These are phyloP conservation scores for Phaonia tiefii DNA, from an alignment of 2,888 invertebrate species.

Conservation along the genomic window DNA sequence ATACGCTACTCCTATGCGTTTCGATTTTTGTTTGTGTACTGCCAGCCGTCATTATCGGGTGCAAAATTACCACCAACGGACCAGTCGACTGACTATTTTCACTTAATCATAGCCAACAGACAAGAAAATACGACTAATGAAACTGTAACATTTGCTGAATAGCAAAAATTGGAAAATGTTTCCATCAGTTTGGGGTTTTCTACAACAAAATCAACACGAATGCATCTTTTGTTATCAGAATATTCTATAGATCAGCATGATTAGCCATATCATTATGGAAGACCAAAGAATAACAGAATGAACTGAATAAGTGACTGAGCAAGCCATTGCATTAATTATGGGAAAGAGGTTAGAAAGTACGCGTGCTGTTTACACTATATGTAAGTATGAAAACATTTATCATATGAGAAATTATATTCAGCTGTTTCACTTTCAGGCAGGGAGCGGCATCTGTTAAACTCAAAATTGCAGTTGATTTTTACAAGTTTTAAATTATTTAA, in stretches of 20 bases:
- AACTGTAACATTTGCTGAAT: conserved; percentile 36
- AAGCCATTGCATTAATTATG: conserved; percentile 23
- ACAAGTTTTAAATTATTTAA: background rate
- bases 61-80: background rate
- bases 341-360: conserved; percentile 47
- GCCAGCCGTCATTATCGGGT: background rate
- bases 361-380: conserved; percentile 38
- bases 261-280: conserved; percentile 45
- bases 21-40: background rate
- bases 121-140: conserved; percentile 23
- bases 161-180: conserved; percentile 20
- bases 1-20: conserved; percentile 5
- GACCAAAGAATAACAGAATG: too few relatives aligned
- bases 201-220: conserved; percentile 9
- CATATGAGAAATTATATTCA: conserved; percentile 18
- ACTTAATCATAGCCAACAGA: conserved; percentile 35
- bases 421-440: conserved; percentile 8
- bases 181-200: conserved; percentile 33
- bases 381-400: conserved; percentile 39
- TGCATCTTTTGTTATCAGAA: conserved; percentile 4
- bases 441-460: conserved; percentile 7
- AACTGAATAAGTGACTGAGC: background rate
- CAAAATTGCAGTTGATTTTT: conserved; percentile 7
- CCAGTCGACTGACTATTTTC: conserved; percentile 29
- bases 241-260: conserved; percentile 58